Conservation (phyloP, 2,888 invertebrate species). For the Cybosia mesomella region DNA sequence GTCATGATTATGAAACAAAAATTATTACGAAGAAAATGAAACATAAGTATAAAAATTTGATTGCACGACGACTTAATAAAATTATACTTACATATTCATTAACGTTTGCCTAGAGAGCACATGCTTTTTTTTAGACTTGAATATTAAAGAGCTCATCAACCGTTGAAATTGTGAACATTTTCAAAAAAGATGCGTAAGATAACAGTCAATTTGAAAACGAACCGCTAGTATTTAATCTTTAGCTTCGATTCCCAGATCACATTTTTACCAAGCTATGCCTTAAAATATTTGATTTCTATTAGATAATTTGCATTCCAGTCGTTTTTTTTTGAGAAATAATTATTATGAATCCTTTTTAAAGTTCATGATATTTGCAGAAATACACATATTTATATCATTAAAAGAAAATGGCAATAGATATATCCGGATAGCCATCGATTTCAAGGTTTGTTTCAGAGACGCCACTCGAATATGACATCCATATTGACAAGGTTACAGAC, state of each 20-base stretch:
- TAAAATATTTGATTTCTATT: background rate
- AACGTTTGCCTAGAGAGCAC: conserved; percentile 1
- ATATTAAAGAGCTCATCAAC: background rate
- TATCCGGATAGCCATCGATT: conserved; percentile 78
- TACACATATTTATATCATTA: background rate
- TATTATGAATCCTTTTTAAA: background rate
- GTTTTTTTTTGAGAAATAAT: background rate
- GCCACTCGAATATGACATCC: conserved; percentile 64
- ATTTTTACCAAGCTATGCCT: background rate
- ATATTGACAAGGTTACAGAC: conserved; percentile 75
- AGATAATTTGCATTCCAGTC: background rate
- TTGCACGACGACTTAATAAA: background rate
- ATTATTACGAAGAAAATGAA: background rate
- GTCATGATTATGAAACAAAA: background rate
- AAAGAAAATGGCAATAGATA: conserved; percentile 45
- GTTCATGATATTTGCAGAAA: background rate
- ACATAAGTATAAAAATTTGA: background rate
- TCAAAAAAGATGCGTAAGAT: no score
- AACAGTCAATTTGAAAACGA: no score
- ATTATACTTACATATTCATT: conserved; percentile 8
- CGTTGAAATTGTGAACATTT: background rate
- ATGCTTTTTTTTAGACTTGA: background rate
- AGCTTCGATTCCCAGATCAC: background rate
- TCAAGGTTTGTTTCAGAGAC: conserved; percentile 71
- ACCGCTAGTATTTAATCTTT: background rate